A percentile compares a stretch with the other conserved stretches of the same genome.
Evolutionary conservation across 2,797 vertebrate genomes (phyloP).

Genomic region (Tapera naevia): DNA sequence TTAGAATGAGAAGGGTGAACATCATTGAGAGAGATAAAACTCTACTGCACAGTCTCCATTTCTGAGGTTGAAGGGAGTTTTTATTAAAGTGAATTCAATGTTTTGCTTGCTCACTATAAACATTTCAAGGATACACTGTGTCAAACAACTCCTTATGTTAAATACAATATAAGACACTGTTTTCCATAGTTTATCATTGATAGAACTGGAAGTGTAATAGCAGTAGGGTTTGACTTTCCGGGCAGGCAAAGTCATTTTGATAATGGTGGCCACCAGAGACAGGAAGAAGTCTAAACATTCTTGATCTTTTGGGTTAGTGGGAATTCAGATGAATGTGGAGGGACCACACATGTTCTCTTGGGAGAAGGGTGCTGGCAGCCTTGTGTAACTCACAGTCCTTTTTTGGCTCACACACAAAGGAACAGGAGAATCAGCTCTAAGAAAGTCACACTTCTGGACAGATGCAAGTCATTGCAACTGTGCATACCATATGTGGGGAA

Average conservation of each 20-base stretch:
- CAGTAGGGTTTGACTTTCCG: background rate
- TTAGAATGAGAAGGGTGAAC: background rate
- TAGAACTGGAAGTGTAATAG: conserved; percentile 26
- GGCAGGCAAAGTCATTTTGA: conserved; percentile 26
- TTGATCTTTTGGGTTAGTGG: conserved; percentile 33
- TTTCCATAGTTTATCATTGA: conserved; percentile 21
- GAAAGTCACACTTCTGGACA: conserved; percentile 58
- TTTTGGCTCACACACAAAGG: conserved; percentile 34
- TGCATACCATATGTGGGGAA: background rate
- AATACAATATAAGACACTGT: conserved; percentile 21
- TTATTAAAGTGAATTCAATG: conserved; percentile 32
- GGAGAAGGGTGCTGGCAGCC: conserved; percentile 56
- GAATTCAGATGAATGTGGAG: conserved; percentile 12
- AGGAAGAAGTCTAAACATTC: conserved; percentile 56
- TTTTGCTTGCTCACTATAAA: conserved; percentile 43
- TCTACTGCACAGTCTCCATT: background rate
- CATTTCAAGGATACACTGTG: conserved; percentile 44
- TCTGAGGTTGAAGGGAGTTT: conserved; percentile 29
- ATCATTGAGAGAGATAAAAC: background rate
- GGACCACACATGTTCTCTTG: conserved; percentile 57
- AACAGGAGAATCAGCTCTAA: conserved; percentile 27
- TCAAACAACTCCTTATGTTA: conserved; percentile 40
- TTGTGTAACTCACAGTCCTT: background rate
- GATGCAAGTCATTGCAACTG: conserved; percentile 19
- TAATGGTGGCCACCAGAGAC: conserved; percentile 38